Evolutionary conservation across 2,888 invertebrate species (phyloP), one percentile per base, ranked within the genome.

Genomic region (Epirrhoe alternata): DNA sequence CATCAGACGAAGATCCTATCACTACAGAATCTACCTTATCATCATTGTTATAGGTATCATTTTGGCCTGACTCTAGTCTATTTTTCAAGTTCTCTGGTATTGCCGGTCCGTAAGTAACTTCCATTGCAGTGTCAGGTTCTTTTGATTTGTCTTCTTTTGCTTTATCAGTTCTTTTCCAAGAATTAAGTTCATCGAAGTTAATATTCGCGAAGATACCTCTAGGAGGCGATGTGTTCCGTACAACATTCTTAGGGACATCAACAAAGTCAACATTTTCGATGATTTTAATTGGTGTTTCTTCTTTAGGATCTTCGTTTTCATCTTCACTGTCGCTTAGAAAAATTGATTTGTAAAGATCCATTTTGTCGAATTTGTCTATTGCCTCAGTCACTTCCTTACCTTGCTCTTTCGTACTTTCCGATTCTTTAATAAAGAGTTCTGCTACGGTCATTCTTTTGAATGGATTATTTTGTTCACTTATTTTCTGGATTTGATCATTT

Each of bases 271-370:
- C 78, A 0, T 14, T 73, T 75, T 0, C 49, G 42, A 42, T 45
- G 42, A 16, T 50, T 45, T 50, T 64, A 42, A 14, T 16, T 66
- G 10, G 12, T n/a, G 35, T 17, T 31, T 60, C 30, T 24, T 62
- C 56, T 6, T 53, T 63, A 8, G 69, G 68, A 6, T 69, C 73
- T 42, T 70, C 75, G 3, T 92, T 91, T 58, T 96, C 96, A 12
- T 94, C 94, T 76, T 96, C 97, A 79, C 96, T 96, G 66, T 97
- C 97, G 77, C 96, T 96, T 31, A 97, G 94, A 82, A 99, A 99
- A 77, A 99, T 97, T 0, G 97, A 96, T 86, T 97, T 97, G 81
- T 98, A 99, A 4, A 99, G 90, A 86, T 98, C 98, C 84, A 94
- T 92, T 87, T 88, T 93, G 65, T 94, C 92, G 64, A 94, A 94